These are phyloP conservation scores for Tridacna gigas DNA, from an alignment of 2,888 invertebrate genomes.

Conservation along the genomic window DNA sequence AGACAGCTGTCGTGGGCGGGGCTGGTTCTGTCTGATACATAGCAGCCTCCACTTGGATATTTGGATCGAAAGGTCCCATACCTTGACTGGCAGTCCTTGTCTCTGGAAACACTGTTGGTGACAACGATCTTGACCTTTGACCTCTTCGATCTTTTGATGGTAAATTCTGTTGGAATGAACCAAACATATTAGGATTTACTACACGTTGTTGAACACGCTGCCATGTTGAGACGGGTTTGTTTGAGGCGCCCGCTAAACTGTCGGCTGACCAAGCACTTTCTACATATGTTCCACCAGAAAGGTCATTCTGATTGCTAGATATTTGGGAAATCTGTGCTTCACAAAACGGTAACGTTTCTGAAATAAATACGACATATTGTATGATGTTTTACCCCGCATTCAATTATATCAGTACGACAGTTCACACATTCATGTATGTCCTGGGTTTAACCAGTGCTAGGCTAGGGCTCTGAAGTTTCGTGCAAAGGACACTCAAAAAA, in stretches of 20 bases:
- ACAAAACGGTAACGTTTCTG: not conserved
- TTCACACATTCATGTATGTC: no score
- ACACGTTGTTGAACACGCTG: not conserved
- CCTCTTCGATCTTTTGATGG: no score
- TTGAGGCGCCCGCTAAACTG: not conserved
- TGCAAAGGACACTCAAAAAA: no score
- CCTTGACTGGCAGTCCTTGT: not conserved
- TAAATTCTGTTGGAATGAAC: not conserved
- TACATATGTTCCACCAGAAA: slow-evolving; percentile 3
- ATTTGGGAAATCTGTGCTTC: slow-evolving; percentile 19
- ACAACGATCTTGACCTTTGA: not conserved
- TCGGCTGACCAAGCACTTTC: not conserved
- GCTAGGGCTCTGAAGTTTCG: no score
- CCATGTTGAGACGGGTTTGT: not conserved
- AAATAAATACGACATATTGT: not conserved
- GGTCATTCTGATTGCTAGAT: slow-evolving; percentile 9
- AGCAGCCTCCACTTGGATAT: not conserved
- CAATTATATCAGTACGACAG: no score
- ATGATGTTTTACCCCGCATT: no score
- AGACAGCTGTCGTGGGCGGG: not conserved
- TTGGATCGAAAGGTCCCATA: not conserved
- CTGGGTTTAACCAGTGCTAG: no score
- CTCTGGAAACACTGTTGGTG: not conserved
- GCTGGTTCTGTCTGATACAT: slow-evolving; percentile 6
- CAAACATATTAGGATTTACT: slow-evolving; percentile 4